Conservation (phyloP, 2,797 vertebrate species). For the Onychomys arenicola region DNA sequence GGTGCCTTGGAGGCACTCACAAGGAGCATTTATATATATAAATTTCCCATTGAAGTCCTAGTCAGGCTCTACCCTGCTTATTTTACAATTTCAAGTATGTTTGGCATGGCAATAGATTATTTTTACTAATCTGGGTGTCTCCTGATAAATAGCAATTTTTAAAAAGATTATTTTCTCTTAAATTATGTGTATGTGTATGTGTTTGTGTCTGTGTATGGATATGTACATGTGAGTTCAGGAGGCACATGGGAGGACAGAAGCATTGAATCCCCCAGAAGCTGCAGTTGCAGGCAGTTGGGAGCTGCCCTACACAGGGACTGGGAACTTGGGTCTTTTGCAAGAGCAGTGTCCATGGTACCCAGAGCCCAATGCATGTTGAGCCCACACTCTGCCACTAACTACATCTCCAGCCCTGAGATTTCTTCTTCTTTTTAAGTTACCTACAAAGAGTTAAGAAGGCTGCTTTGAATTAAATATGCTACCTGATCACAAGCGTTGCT, state of each 20-base stretch:
- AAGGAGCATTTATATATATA: neutral
- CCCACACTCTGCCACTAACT: neutral
- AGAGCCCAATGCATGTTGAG: neutral
- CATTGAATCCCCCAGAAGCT: neutral
- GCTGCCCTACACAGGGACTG: too few relatives aligned
- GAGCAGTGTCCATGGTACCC: neutral
- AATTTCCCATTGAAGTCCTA: neutral
- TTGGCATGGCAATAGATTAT: neutral
- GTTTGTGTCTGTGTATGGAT: neutral
- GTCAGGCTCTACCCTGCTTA: neutral
- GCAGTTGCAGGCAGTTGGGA: neutral
- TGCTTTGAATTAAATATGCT: slow-evolving; percentile 19
- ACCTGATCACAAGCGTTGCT: slow-evolving; percentile 44
- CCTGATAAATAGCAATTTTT: neutral
- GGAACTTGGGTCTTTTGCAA: neutral
- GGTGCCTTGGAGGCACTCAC: neutral
- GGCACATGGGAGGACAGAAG: neutral
- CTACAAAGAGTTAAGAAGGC: slow-evolving; percentile 60
- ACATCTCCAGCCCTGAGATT: neutral
- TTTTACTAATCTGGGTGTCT: neutral
- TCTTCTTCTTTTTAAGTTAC: neutral
- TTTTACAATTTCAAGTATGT: neutral
- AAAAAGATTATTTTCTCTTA: neutral
- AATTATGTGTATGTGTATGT: neutral
- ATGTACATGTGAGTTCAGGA: too few relatives aligned